Evolutionary conservation across 2,113 vertebrate species (phyloP).

Genomic region (Saccopteryx leptura): DNA sequence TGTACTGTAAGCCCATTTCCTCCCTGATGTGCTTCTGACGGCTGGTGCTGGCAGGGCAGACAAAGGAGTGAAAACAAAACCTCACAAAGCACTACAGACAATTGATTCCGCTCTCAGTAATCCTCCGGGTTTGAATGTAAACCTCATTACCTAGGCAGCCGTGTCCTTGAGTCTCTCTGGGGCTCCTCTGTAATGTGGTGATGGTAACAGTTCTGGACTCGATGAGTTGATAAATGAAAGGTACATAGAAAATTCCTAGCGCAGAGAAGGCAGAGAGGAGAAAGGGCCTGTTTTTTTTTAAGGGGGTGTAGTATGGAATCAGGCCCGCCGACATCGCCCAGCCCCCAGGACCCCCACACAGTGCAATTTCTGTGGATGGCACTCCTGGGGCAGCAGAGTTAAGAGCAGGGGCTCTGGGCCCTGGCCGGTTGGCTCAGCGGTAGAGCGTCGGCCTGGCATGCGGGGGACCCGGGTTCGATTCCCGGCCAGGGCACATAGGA

Average conservation of each 20-base stretch:
- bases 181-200: background rate
- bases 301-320: background rate
- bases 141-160: background rate
- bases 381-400: background rate
- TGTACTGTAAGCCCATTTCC: background rate
- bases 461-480: too few species aligned
- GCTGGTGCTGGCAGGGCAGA: background rate
- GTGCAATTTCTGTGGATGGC: background rate
- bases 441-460: too few species aligned
- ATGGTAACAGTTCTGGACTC: background rate
- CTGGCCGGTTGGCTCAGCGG: too few species aligned
- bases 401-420: background rate
- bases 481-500: too few species aligned
- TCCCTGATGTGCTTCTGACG: background rate
- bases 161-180: background rate
- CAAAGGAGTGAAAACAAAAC: background rate
- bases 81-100: background rate
- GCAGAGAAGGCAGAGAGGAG: background rate
- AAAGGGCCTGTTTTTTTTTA: background rate
- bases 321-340: background rate
- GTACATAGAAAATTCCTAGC: background rate
- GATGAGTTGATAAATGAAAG: background rate
- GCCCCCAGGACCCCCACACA: background rate
- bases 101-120: rapidly evolving
- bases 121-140: background rate